These are phyloP conservation scores for Bubo bubo DNA, from an alignment of 2,113 vertebrate species.

Conservation along the genomic window DNA sequence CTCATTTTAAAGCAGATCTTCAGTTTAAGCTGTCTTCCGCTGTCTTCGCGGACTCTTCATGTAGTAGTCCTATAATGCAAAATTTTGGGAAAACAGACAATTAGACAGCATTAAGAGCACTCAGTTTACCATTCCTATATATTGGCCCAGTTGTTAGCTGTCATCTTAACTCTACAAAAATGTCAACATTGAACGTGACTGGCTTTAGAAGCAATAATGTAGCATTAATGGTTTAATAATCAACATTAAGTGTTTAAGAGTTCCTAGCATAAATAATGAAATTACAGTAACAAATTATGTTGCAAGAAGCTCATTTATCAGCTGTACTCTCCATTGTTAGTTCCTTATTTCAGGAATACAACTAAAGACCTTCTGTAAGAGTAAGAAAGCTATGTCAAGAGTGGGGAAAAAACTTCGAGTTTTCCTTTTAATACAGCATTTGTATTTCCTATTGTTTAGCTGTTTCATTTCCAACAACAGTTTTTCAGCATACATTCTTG, in stretches of 20 bases:
- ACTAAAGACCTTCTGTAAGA: constrained; percentile 41
- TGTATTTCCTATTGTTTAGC: constrained; percentile 23
- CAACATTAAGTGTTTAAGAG: constrained; percentile 1
- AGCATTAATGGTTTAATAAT: constrained; percentile 21
- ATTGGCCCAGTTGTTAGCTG: constrained; percentile 75
- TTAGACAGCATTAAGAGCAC: constrained; percentile 73
- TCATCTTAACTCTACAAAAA: constrained; percentile 55
- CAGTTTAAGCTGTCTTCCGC: constrained; percentile 83
- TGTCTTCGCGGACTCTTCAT: constrained; percentile 84
- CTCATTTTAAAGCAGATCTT: constrained; percentile 98
- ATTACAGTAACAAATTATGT: constrained; percentile 13
- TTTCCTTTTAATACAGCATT: constrained; percentile 44
- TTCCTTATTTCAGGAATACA: constrained; percentile 57
- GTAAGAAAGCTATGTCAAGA: constrained; percentile 59
- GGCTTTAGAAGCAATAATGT: constrained; percentile 48
- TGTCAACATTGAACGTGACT: neutral
- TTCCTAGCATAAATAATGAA: constrained; percentile 8
- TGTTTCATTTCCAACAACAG: constrained; percentile 36
- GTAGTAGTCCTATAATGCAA: constrained; percentile 79
- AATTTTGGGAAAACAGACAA: constrained; percentile 78
- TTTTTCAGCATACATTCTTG: constrained; percentile 63
- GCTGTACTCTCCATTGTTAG: constrained; percentile 53
- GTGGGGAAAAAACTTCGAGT: constrained; percentile 26
- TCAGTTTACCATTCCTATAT: constrained; percentile 58
- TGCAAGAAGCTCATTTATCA: constrained; percentile 53